These are phyloP conservation scores for Xestia sexstrigata DNA, from an alignment of 2,888 invertebrate genomes.

Conservation along the genomic window DNA sequence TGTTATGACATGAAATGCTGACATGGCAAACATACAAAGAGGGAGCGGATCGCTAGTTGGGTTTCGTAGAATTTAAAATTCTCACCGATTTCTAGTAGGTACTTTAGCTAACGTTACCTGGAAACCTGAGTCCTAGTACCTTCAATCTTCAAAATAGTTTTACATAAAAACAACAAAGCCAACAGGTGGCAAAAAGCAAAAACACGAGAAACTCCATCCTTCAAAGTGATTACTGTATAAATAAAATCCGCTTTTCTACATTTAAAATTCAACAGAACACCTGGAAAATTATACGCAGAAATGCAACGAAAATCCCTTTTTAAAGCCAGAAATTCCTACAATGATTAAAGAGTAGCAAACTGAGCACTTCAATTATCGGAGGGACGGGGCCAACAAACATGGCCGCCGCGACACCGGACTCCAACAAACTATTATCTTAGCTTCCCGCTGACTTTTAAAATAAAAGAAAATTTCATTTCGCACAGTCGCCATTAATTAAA, in stretches of 20 bases:
- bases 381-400: slow-evolving; percentile 46
- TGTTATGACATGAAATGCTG: too few species aligned
- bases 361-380: slow-evolving; percentile 74
- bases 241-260: background rate
- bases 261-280: background rate
- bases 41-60: too few species aligned
- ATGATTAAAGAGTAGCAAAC: slow-evolving; percentile 65
- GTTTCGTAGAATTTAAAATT: too few species aligned
- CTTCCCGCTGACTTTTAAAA: slow-evolving; percentile 67
- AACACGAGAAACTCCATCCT: background rate
- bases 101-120: background rate
- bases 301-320: slow-evolving; percentile 11
- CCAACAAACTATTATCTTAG: slow-evolving; percentile 76
- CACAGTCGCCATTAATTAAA: slow-evolving; percentile 78
- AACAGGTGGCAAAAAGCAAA: background rate
- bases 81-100: too few species aligned
- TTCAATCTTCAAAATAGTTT: background rate
- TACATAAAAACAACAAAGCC: background rate
- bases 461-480: slow-evolving; percentile 77
- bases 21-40: too few species aligned
- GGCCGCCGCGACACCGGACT: slow-evolving; percentile 57
- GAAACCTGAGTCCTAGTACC: background rate
- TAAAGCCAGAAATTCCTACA: slow-evolving; percentile 36
- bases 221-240: background rate
- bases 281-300: slow-evolving; percentile 1